phyloP scores from a whole-genome alignment of 2,113 vertebrate genomes.

The Rattus norvegicus region DNA sequence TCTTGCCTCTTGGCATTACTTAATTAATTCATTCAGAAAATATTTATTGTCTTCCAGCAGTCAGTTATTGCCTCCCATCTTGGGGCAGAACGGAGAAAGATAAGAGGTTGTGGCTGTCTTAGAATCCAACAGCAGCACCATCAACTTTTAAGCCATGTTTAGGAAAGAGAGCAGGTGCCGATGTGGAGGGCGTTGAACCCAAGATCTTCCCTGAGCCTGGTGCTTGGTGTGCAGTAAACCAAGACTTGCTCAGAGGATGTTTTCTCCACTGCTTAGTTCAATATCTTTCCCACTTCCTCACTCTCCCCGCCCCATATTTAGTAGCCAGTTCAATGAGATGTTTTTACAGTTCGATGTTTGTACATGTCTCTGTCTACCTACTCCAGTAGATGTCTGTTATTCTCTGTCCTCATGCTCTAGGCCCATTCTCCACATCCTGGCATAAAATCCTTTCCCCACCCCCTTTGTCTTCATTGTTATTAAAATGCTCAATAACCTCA shows the following conservation, averaged over 20 bases:
- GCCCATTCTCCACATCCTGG: neutral
- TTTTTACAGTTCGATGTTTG: neutral
- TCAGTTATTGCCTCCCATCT: neutral
- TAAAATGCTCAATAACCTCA: neutral
- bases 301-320: neutral
- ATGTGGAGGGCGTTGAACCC: neutral
- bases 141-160: neutral
- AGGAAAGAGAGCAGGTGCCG: no score
- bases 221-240: neutral
- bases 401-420: neutral
- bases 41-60: neutral
- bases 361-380: neutral
- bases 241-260: neutral
- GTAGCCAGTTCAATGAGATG: neutral
- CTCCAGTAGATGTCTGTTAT: no score
- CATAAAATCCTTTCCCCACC: conserved; percentile 10
- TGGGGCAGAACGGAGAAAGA: neutral
- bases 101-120: neutral
- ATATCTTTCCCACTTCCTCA: neutral
- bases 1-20: conserved; percentile 27
- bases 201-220: neutral
- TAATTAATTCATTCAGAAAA: conserved; percentile 22
- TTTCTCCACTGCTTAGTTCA: neutral
- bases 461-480: neutral
- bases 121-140: neutral